Percentiles rank a stretch among this genome's conserved stretches.
Evolutionary conservation across 2,113 vertebrate genomes (phyloP).

Genomic region (Oryctolagus cuniculus): DNA sequence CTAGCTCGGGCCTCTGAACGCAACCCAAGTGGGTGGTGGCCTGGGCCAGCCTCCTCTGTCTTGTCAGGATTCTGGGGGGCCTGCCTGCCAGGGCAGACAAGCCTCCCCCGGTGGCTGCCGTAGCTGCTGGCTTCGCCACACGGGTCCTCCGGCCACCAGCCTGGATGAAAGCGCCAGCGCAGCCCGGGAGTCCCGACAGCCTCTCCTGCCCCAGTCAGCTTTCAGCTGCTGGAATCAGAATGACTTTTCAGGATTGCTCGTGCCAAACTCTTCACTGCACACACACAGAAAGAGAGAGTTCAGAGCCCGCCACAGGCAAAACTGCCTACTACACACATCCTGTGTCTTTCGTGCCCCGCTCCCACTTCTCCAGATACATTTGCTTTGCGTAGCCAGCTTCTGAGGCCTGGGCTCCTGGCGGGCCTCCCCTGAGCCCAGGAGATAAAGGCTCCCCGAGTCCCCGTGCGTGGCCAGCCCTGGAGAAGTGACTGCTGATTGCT

Average conservation of each 20-base stretch:
- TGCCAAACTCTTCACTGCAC: slow-evolving; percentile 24
- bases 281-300: slow-evolving; percentile 33
- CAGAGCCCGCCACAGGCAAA: slow-evolving; percentile 6
- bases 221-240: slow-evolving; percentile 37
- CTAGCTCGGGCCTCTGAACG: slow-evolving; percentile 44
- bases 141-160: background rate
- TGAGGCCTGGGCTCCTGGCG: background rate
- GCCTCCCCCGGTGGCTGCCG: background rate
- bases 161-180: background rate
- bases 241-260: slow-evolving; percentile 52
- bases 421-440: background rate
- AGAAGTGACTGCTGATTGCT: background rate
- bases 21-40: background rate
- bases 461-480: background rate
- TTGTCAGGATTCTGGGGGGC: slow-evolving; percentile 39
- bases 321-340: slow-evolving; percentile 23
- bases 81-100: background rate
- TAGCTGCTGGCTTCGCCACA: background rate
- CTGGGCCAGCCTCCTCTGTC: background rate
- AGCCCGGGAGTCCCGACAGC: slow-evolving; percentile 3
- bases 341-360: slow-evolving; percentile 13
- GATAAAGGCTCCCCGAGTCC: background rate
- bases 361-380: slow-evolving; percentile 18
- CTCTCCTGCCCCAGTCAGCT: background rate
- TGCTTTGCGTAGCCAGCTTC: slow-evolving; percentile 46